Base-by-base conservation (phyloP, 2,888 invertebrate genomes). In the Psylliodes chrysocephalus region DNA sequence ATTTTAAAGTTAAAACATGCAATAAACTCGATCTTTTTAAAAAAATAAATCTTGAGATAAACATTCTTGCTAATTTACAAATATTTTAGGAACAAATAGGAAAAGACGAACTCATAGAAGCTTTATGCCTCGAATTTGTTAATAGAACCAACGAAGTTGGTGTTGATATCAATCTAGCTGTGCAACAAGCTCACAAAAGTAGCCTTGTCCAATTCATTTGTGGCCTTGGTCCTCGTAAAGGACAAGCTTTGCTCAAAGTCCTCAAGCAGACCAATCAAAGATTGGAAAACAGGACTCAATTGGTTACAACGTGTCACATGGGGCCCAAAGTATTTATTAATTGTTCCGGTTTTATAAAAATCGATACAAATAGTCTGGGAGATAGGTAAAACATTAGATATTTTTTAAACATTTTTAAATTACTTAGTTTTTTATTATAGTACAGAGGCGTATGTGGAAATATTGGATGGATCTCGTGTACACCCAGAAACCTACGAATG, bases 401-500 rank as follows among this genome's bases (percentile, higher is more conserved):
- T 8, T 17, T n/a, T 25, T 25, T 28, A 14, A 44, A 15, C 56
- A 7, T 44, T 2, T 44, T 38, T 28, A n/a, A n/a, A n/a, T n/a
- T n/a, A n/a, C n/a, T n/a, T n/a, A n/a, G n/a, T n/a, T n/a, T n/a
- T n/a, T n/a, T n/a, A n/a, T 69, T 71, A 42, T 57, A 88, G 94
- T 78, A 96, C 96, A 0, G 96, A 97, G 78, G 93, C 95, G 0
- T 97, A 96, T 76, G 94, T 97, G 0, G 93, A 98, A 84, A 96
- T 98, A 1, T 84, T 99, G 55, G 99, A 99, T 79, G 97, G 98
- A 0, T 97, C 98, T 0, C 88, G 99, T 73, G 98, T 99, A 0
- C 99, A 99, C 84, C 98, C 98, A 0, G 99, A 99, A 84, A 96
- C 98, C 0, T 99, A 99, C 81, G 99, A 99, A 79, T 98, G 98